Percentiles rank a stretch among this genome's conserved stretches.
Evolutionary conservation across 2,888 invertebrate genomes (phyloP).

Genomic region (Megalurothrips usitatus): DNA sequence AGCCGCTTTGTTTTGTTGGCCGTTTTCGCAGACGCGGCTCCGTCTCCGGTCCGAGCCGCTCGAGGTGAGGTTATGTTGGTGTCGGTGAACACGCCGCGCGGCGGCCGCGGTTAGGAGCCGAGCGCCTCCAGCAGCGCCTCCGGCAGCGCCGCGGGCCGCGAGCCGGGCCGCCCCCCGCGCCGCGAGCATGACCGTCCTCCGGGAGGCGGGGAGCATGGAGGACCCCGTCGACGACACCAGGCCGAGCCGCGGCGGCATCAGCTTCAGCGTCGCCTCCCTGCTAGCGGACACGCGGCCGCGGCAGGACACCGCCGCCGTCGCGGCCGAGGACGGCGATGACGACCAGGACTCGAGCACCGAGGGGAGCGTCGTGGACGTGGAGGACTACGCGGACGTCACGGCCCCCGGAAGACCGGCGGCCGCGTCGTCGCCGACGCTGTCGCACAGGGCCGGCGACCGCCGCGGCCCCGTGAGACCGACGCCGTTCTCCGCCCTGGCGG

Average conservation of each 20-base stretch:
- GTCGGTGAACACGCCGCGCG: neutral
- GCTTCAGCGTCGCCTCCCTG: constrained; percentile 83
- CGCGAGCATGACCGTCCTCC: constrained; percentile 33
- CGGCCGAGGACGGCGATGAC: constrained; percentile 65
- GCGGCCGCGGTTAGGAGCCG: constrained; percentile 34
- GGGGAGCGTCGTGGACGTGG: constrained; percentile 72
- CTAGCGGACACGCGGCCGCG: constrained; percentile 72
- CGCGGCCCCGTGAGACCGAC: constrained; percentile 64
- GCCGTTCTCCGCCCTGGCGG: constrained; percentile 68
- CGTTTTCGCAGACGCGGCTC: neutral
- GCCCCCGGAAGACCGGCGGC: constrained; percentile 46
- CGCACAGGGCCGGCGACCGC: constrained; percentile 51
- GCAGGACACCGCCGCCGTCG: constrained; percentile 54
- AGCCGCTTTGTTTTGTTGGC: constrained; percentile 4
- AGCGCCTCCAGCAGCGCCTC: neutral
- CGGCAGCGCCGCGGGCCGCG: constrained; percentile 31
- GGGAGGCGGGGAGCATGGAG: constrained; percentile 48
- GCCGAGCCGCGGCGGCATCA: constrained; percentile 49
- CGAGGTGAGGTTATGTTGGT: constrained; percentile 19
- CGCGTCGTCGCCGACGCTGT: constrained; percentile 50
- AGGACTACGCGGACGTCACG: constrained; percentile 50
- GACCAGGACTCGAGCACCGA: constrained; percentile 47
- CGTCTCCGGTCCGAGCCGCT: neutral
- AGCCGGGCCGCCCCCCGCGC: constrained; percentile 31
- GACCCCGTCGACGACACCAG: constrained; percentile 44